Conservation (phyloP, 2,797 vertebrate genomes). For the Podarcis lilfordi region DNA sequence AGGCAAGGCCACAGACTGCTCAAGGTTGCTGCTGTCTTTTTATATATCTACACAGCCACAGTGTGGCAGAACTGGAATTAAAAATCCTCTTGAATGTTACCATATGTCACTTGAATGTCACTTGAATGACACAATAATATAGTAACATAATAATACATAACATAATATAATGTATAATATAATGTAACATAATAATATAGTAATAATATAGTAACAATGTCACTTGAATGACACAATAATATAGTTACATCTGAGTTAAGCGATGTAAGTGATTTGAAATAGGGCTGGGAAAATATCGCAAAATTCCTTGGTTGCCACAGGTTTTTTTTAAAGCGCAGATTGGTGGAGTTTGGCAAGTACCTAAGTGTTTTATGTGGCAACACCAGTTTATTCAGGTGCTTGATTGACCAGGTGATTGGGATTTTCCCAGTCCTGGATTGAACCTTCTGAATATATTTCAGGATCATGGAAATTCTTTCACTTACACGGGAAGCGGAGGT, state of each 20-base stretch:
- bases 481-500: conserved; percentile 95
- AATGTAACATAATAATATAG: too few species aligned
- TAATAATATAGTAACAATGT: too few species aligned
- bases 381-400: not conserved
- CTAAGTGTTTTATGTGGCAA: not conserved
- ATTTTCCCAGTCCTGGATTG: not conserved
- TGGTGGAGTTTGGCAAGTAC: not conserved
- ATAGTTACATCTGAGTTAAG: too few species aligned
- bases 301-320: not conserved
- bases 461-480: conserved; percentile 97
- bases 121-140: not conserved
- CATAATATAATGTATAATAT: too few species aligned
- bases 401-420: not conserved
- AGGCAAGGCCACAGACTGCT: not conserved
- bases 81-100: not conserved
- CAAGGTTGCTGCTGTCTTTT: not conserved
- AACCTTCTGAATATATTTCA: conserved; percentile 56
- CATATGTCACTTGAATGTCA: too few species aligned
- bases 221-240: not conserved
- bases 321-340: too few species aligned
- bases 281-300: not conserved
- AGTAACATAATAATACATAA: too few species aligned
- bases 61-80: not conserved
- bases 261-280: not conserved
- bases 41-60: not conserved